Evolutionary conservation across 2,888 invertebrate species (phyloP).

Genomic region (Hemicrepidius hirtus): DNA sequence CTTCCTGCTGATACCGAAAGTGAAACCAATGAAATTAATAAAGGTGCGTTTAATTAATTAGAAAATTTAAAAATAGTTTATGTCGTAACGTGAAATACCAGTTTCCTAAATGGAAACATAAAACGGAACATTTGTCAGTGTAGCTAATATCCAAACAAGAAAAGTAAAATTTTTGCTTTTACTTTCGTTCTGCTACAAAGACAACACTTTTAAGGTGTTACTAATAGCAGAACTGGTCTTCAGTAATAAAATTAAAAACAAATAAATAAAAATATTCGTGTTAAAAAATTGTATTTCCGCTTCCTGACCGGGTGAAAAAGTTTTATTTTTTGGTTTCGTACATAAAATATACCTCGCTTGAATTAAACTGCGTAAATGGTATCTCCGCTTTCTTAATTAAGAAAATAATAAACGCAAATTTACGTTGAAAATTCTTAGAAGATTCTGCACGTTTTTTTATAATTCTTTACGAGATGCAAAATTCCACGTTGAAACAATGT

Average conservation of each 20-base stretch:
- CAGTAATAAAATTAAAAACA: not conserved
- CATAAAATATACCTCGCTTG: slow-evolving; percentile 9
- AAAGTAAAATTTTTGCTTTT: slow-evolving; percentile 28
- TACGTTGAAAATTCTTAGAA: slow-evolving; percentile 7
- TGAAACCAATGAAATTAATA: too few species aligned
- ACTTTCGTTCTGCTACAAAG: slow-evolving; percentile 17
- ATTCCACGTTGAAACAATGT: slow-evolving; percentile 17
- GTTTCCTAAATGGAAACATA: slow-evolving; percentile 19
- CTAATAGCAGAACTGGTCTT: slow-evolving; percentile 14
- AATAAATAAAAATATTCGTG: not conserved
- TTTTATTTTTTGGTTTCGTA: slow-evolving; percentile 4
- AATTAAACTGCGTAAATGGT: slow-evolving; percentile 11
- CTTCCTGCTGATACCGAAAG: too few species aligned
- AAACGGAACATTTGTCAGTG: slow-evolving; percentile 13
- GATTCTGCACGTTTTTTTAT: not conserved
- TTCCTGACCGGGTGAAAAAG: slow-evolving; percentile 8
- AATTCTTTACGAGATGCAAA: slow-evolving; percentile 16
- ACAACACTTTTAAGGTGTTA: not conserved
- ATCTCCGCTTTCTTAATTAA: slow-evolving; percentile 22
- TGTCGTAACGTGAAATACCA: not conserved
- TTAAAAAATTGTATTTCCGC: slow-evolving; percentile 10
- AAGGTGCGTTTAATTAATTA: slow-evolving; percentile 1
- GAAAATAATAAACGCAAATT: slow-evolving; percentile 16
- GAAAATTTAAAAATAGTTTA: not conserved
- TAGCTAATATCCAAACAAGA: slow-evolving; percentile 10